Conservation (phyloP, 2,888 invertebrate genomes). For the Rhingia rostrata region DNA sequence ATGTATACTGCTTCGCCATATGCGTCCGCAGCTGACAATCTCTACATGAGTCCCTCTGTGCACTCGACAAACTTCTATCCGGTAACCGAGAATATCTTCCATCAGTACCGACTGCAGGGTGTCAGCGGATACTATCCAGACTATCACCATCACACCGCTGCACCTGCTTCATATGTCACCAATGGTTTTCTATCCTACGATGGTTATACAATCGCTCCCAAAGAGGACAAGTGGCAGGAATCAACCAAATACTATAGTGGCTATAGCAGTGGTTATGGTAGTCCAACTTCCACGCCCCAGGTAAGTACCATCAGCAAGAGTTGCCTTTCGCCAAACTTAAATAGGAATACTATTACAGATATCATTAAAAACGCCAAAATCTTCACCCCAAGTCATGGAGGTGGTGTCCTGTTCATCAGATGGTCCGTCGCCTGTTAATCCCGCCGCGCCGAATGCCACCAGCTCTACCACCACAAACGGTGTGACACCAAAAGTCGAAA, state of each 20-base stretch:
- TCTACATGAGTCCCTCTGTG: slow-evolving; percentile 83
- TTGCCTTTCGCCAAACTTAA: slow-evolving; percentile 45
- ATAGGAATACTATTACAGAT: slow-evolving; percentile 65
- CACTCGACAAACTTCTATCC: slow-evolving; percentile 89
- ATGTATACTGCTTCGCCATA: slow-evolving; percentile 91
- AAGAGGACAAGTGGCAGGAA: slow-evolving; percentile 83
- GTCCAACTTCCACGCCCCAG: slow-evolving; percentile 82
- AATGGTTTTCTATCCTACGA: slow-evolving; percentile 90
- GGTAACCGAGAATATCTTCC: slow-evolving; percentile 93
- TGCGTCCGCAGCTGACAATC: slow-evolving; percentile 85
- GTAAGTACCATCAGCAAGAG: slow-evolving; percentile 75
- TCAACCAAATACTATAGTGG: slow-evolving; percentile 84
- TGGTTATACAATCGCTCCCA: slow-evolving; percentile 84
- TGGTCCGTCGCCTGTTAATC: slow-evolving; percentile 81
- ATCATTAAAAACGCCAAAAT: slow-evolving; percentile 82
- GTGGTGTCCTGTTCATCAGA: slow-evolving; percentile 83
- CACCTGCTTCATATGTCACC: slow-evolving; percentile 86
- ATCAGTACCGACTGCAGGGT: slow-evolving; percentile 94
- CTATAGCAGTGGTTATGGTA: slow-evolving; percentile 82
- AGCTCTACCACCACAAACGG: slow-evolving; percentile 65
- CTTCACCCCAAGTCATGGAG: slow-evolving; percentile 83
- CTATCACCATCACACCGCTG: slow-evolving; percentile 87
- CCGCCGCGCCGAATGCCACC: slow-evolving; percentile 75
- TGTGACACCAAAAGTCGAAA: slow-evolving; percentile 82
- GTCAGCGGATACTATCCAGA: slow-evolving; percentile 88